A percentile compares a stretch with the other conserved stretches of the same genome.
Conservation (phyloP, 2,888 invertebrate genomes). For the Dasysyrphus tricinctus region DNA sequence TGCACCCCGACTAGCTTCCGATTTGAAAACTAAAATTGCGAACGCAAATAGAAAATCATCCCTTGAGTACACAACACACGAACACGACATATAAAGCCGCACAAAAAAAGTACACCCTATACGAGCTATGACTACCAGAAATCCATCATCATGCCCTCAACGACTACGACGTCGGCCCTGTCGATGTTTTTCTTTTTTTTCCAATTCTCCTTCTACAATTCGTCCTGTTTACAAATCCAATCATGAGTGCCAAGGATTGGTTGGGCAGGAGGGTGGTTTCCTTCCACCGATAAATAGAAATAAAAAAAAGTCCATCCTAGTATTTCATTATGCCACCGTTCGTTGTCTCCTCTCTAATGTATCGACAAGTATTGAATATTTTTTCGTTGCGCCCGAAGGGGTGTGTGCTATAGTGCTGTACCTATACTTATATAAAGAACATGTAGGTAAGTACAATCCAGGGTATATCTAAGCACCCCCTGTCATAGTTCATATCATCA, state of each 20-base stretch:
- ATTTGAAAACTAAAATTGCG: slow-evolving; percentile 73
- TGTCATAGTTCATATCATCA: slow-evolving; percentile 71
- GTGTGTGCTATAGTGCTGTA: slow-evolving; percentile 52
- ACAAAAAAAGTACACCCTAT: slow-evolving; percentile 28
- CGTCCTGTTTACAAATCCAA: slow-evolving; percentile 75
- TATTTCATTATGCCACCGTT: slow-evolving; percentile 43
- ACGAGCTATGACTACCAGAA: slow-evolving; percentile 20
- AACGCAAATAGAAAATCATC: slow-evolving; percentile 74
- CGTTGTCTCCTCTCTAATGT: slow-evolving; percentile 57
- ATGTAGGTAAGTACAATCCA: slow-evolving; percentile 32
- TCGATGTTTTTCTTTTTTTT: slow-evolving; percentile 45
- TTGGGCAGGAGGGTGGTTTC: slow-evolving; percentile 71
- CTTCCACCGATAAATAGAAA: slow-evolving; percentile 57
- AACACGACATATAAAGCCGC: slow-evolving; percentile 27
- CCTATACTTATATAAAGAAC: neutral
- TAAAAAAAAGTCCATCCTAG: slow-evolving; percentile 42
- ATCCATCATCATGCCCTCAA: slow-evolving; percentile 64
- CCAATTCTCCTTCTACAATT: slow-evolving; percentile 50
- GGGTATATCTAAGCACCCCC: slow-evolving; percentile 58
- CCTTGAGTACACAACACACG: slow-evolving; percentile 70
- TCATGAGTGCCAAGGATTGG: slow-evolving; percentile 75
- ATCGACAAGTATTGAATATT: slow-evolving; percentile 69
- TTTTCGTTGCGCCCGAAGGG: slow-evolving; percentile 39
- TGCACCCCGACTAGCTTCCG: slow-evolving; percentile 34
- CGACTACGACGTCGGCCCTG: slow-evolving; percentile 33